phyloP scores from a whole-genome alignment of 2,888 invertebrate genomes.

The Cataglyphis rosenhaueri region DNA sequence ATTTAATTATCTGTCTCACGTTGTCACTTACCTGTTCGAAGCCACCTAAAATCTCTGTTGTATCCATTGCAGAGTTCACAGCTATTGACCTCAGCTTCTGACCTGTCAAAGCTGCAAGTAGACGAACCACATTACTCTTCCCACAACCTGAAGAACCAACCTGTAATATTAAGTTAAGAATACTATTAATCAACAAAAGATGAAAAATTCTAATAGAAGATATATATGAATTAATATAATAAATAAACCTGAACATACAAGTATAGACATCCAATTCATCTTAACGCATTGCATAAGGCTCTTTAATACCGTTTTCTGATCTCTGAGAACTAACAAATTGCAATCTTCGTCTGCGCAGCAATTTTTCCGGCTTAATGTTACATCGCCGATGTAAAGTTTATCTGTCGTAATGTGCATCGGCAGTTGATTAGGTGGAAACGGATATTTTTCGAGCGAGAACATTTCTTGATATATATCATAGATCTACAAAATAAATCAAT shows the following conservation, averaged over 20 bases:
- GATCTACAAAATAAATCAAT: slow-evolving; percentile 74
- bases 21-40: slow-evolving; percentile 94
- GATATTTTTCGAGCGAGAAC: slow-evolving; percentile 85
- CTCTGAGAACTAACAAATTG: slow-evolving; percentile 86
- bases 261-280: slow-evolving; percentile 96
- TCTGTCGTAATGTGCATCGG: slow-evolving; percentile 88
- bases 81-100: slow-evolving; percentile 91
- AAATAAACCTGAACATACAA: slow-evolving; percentile 88
- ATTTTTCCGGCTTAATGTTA: slow-evolving; percentile 85
- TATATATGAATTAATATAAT: neutral
- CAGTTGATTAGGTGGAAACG: slow-evolving; percentile 86
- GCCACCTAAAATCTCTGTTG: slow-evolving; percentile 97
- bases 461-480: slow-evolving; percentile 85
- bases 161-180: slow-evolving; percentile 81
- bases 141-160: slow-evolving; percentile 92
- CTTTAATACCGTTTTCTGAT: slow-evolving; percentile 90
- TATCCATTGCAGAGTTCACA: slow-evolving; percentile 97
- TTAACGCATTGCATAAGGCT: slow-evolving; percentile 94
- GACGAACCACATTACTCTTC: slow-evolving; percentile 92
- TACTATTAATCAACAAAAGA: neutral
- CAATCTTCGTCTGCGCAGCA: slow-evolving; percentile 79
- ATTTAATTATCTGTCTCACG: slow-evolving; percentile 21
- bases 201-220: neutral
- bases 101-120: slow-evolving; percentile 91
- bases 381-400: slow-evolving; percentile 89